phyloP scores from a whole-genome alignment of 1,140 invertebrate genomes.

The Thaumetopoea pityocampa region DNA sequence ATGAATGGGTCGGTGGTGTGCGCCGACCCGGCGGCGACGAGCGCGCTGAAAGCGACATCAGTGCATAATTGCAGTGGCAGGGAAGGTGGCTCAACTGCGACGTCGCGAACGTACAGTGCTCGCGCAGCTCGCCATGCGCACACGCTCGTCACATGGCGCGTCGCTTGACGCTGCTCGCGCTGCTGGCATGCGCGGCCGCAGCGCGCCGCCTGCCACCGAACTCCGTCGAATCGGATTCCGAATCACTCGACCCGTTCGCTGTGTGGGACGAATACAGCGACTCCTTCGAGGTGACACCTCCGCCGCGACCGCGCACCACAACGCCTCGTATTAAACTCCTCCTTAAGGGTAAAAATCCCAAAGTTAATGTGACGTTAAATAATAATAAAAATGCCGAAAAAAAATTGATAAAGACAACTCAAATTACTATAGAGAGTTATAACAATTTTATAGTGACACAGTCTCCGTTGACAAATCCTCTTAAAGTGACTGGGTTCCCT shows the following conservation, averaged over 20 bases:
- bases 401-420: slow-evolving; percentile 55
- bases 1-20: slow-evolving; percentile 41
- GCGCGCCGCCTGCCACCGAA: slow-evolving; percentile 30
- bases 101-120: slow-evolving; percentile 49
- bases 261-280: slow-evolving; percentile 59
- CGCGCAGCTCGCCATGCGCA: slow-evolving; percentile 70
- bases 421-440: slow-evolving; percentile 62
- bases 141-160: slow-evolving; percentile 68
- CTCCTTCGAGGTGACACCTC: slow-evolving; percentile 34
- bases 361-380: slow-evolving; percentile 47
- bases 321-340: slow-evolving; percentile 58
- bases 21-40: neutral
- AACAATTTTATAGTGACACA: slow-evolving; percentile 63
- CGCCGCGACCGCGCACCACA: slow-evolving; percentile 21
- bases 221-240: slow-evolving; percentile 37
- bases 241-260: slow-evolving; percentile 43
- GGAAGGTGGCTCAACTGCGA: slow-evolving; percentile 48
- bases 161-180: slow-evolving; percentile 66
- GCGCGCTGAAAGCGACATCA: slow-evolving; percentile 60
- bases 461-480: slow-evolving; percentile 27
- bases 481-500: slow-evolving; percentile 21
- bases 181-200: slow-evolving; percentile 49
- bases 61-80: slow-evolving; percentile 59
- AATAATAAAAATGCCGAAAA: slow-evolving; percentile 47
- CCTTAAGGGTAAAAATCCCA: slow-evolving; percentile 38